phyloP scores from a whole-genome alignment of 2,797 vertebrate species.

The Sebastes steindachneri region DNA sequence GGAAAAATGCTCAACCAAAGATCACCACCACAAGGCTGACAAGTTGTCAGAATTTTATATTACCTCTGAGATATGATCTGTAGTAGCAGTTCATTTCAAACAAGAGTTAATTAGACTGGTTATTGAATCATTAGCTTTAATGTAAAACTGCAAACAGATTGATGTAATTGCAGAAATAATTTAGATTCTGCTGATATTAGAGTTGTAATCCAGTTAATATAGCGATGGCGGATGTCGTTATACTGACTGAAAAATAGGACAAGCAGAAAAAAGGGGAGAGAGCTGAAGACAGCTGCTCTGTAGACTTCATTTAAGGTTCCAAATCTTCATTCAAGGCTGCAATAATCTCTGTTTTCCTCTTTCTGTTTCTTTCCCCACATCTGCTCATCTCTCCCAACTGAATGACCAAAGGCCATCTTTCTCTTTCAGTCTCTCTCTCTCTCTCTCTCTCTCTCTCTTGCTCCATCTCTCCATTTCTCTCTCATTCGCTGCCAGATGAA shows the following conservation, averaged over 20 bases:
- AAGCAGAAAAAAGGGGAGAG: not conserved
- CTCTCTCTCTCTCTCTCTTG: slow-evolving; percentile 20
- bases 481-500: slow-evolving; percentile 71
- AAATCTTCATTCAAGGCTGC: slow-evolving; percentile 50
- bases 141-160: not conserved
- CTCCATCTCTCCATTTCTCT: slow-evolving; percentile 43
- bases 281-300: slow-evolving; percentile 49
- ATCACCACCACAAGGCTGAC: not conserved
- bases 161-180: not conserved
- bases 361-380: slow-evolving; percentile 50
- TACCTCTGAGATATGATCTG: not conserved
- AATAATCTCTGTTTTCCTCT: slow-evolving; percentile 48
- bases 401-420: slow-evolving; percentile 53
- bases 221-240: not conserved
- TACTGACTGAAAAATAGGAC: not conserved
- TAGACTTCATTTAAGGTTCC: slow-evolving; percentile 42
- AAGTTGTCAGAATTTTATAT: not conserved
- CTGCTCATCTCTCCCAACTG: slow-evolving; percentile 57
- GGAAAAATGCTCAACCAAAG: not conserved
- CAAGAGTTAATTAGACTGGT: not conserved
- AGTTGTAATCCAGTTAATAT: not conserved
- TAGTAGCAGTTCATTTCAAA: not conserved
- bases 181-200: not conserved
- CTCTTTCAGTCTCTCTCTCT: slow-evolving; percentile 26
- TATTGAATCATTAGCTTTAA: not conserved